phyloP scores from a whole-genome alignment of 2,888 invertebrate species.

The Scrobipalpa atriplicella region DNA sequence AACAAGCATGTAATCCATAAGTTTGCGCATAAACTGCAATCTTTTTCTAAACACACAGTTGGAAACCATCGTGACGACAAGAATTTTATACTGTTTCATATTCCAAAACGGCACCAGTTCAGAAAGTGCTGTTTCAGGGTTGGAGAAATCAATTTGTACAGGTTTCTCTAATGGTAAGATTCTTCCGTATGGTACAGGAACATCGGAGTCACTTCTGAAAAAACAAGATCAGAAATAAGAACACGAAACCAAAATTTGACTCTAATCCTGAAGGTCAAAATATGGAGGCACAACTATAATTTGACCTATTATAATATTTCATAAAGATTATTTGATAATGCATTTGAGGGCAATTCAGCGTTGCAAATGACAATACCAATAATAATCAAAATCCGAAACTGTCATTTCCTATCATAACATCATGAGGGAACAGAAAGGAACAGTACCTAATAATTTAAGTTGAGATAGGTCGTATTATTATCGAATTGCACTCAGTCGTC shows the following conservation, averaged over 20 bases:
- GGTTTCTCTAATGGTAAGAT: conserved; percentile 54
- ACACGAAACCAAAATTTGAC: too few relatives aligned
- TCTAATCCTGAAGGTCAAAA: too few relatives aligned
- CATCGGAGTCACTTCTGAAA: conserved; percentile 79
- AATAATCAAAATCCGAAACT: too few relatives aligned
- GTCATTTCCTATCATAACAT: too few relatives aligned
- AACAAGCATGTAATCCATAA: conserved; percentile 83
- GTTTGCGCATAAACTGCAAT: conserved; percentile 77
- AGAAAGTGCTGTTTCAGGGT: background rate
- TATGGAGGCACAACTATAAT: background rate
- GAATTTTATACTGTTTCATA: conserved; percentile 61
- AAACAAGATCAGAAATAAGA: conserved; percentile 28
- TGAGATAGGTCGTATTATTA: too few relatives aligned
- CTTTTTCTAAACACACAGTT: conserved; percentile 75
- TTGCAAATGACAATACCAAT: too few relatives aligned
- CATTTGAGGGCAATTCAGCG: background rate
- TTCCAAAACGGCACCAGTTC: conserved; percentile 50
- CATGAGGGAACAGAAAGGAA: too few relatives aligned
- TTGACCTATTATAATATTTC: background rate
- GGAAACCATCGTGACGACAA: conserved; percentile 82
- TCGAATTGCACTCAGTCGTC: too few relatives aligned
- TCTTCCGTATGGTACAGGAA: conserved; percentile 84
- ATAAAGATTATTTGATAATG: too few relatives aligned
- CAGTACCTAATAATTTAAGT: too few relatives aligned
- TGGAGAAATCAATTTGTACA: conserved; percentile 33